These are phyloP conservation scores for Pangasius macronema DNA, from an alignment of 2,797 vertebrate species.

Conservation along the genomic window DNA sequence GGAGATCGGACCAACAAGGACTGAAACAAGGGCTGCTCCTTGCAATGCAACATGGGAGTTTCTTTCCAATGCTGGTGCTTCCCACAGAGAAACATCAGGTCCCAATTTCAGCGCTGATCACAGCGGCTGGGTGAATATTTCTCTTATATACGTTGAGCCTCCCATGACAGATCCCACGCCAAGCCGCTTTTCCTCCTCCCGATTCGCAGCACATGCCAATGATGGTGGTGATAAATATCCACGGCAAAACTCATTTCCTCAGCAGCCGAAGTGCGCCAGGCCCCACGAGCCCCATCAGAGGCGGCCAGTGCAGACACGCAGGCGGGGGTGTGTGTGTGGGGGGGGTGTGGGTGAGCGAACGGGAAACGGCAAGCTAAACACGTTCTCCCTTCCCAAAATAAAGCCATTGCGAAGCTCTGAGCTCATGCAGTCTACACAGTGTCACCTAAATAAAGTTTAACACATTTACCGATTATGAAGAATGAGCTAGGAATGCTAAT, in stretches of 20 bases:
- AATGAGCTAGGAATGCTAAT: not conserved
- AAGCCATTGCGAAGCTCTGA: not conserved
- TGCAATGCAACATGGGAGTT: not conserved
- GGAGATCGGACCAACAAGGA: too few relatives aligned
- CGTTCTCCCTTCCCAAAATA: slow-evolving; percentile 26
- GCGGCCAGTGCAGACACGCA: slow-evolving; percentile 21
- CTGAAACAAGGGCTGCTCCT: not conserved
- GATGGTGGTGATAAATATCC: slow-evolving; percentile 64
- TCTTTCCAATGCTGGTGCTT: slow-evolving; percentile 53
- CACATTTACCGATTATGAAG: not conserved
- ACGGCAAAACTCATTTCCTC: slow-evolving; percentile 62
- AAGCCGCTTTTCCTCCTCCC: slow-evolving; percentile 61
- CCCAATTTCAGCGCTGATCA: slow-evolving; percentile 61
- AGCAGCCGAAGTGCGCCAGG: slow-evolving; percentile 41
- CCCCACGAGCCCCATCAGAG: slow-evolving; percentile 45
- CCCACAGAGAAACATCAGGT: slow-evolving; percentile 66
- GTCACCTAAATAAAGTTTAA: not conserved
- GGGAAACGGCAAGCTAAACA: slow-evolving; percentile 38
- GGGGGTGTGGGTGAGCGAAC: too few relatives aligned
- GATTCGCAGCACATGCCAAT: slow-evolving; percentile 43
- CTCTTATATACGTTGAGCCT: slow-evolving; percentile 61
- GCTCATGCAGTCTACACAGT: not conserved
- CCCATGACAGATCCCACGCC: slow-evolving; percentile 64
- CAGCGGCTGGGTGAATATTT: slow-evolving; percentile 56
- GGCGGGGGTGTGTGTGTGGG: too few relatives aligned